Conservation (phyloP, 1,140 invertebrate species). For the Drosophila subobscura region DNA sequence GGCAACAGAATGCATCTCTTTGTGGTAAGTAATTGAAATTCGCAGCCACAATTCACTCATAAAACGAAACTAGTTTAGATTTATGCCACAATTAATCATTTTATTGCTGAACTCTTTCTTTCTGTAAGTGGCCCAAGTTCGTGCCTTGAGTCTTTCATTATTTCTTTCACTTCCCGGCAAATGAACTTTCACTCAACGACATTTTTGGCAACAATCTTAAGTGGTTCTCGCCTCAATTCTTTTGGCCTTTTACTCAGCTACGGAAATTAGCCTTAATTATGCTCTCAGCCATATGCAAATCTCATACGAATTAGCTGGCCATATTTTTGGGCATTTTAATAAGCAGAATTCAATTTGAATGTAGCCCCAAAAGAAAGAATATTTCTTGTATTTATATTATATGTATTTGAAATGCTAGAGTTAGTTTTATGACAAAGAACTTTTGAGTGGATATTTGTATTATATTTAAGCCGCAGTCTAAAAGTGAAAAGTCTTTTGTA, state of each 20-base stretch:
- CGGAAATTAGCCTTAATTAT: conserved; percentile 56
- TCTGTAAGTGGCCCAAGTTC: conserved; percentile 59
- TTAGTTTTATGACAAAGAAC: background rate
- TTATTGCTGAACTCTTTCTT: conserved; percentile 63
- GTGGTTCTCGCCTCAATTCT: conserved; percentile 33
- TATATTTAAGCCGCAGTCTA: background rate
- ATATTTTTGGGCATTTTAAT: conserved; percentile 15
- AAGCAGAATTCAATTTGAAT: conserved; percentile 58
- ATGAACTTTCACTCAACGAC: conserved; percentile 59
- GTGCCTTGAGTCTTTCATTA: conserved; percentile 65
- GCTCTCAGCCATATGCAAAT: conserved; percentile 63
- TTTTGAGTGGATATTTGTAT: background rate
- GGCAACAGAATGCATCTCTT: conserved; percentile 54
- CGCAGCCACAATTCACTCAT: conserved; percentile 1
- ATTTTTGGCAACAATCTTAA: conserved; percentile 20
- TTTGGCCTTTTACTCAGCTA: conserved; percentile 19
- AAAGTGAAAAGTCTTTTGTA: conserved; percentile 30
- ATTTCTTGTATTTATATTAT: conserved; percentile 6
- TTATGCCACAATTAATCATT: conserved; percentile 69
- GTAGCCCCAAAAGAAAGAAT: too few relatives aligned
- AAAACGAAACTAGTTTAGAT: conserved; percentile 59
- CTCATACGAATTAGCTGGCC: conserved; percentile 9
- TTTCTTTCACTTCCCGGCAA: conserved; percentile 50
- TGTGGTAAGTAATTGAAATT: conserved; percentile 51
- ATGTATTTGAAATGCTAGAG: background rate